phyloP scores from a whole-genome alignment of 2,113 vertebrate genomes.

The Rhinoptilus africanus region DNA sequence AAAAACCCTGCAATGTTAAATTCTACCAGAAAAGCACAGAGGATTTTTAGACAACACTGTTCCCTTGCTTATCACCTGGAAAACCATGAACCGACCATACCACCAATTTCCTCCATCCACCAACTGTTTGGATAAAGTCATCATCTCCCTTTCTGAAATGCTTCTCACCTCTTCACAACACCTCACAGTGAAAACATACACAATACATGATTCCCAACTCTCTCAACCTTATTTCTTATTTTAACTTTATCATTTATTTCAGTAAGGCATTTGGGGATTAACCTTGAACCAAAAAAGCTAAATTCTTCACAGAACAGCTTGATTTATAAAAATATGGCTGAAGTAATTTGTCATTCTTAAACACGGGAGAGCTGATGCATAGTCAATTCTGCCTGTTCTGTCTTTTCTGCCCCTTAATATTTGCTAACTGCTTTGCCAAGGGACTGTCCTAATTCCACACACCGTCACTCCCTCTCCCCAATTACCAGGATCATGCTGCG shows the following conservation, averaged over 20 bases:
- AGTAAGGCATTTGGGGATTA: constrained; percentile 13
- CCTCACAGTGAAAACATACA: neutral
- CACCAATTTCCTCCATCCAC: neutral
- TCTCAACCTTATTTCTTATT: constrained; percentile 39
- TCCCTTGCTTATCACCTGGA: neutral
- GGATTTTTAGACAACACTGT: neutral
- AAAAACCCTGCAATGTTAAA: neutral
- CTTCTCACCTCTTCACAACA: neutral
- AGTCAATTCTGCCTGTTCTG: neutral
- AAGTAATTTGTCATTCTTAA: neutral
- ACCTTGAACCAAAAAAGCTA: constrained; percentile 8
- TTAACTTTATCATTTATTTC: constrained; percentile 29
- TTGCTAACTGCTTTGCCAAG: neutral
- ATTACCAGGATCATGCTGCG: neutral
- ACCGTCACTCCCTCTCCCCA: neutral
- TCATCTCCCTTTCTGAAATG: neutral
- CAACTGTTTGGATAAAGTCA: neutral
- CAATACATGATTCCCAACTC: neutral
- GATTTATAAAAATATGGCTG: neutral
- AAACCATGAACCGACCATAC: neutral
- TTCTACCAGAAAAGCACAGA: neutral
- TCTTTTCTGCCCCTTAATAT: neutral
- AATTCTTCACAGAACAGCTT: neutral
- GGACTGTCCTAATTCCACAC: neutral
- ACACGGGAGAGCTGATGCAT: neutral